Percentiles rank a stretch among this genome's conserved stretches.
phyloP scores from a whole-genome alignment of 2,797 vertebrate genomes.

The Myoxocephalus aenaeus region DNA sequence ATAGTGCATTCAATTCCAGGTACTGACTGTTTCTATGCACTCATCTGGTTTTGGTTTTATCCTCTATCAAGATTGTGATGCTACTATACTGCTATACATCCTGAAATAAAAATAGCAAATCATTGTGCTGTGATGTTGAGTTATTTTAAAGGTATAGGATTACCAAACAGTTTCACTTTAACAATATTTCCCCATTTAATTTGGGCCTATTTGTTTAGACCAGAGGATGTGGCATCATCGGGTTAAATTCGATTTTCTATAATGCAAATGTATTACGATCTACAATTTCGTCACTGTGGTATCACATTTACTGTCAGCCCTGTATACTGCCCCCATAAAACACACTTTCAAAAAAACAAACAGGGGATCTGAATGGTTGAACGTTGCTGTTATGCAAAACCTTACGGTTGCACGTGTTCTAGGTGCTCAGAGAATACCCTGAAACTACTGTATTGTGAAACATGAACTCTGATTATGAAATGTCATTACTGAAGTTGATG shows the following conservation, averaged over 20 bases:
- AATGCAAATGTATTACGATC: not conserved
- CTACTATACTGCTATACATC: not conserved
- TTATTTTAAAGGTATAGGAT: not conserved
- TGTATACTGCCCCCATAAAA: not conserved
- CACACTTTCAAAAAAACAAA: not conserved
- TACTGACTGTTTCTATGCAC: not conserved
- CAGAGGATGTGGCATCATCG: not conserved
- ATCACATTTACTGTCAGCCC: slow-evolving; percentile 1
- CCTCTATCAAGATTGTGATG: not conserved
- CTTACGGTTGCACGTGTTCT: slow-evolving; percentile 3
- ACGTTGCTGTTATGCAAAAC: slow-evolving; percentile 23
- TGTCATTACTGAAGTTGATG: slow-evolving; percentile 43
- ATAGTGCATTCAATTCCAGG: not conserved
- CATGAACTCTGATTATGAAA: slow-evolving; percentile 37
- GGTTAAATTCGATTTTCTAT: not conserved
- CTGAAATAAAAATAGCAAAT: not conserved
- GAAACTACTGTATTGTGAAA: slow-evolving; percentile 34
- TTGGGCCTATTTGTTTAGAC: not conserved
- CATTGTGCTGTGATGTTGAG: not conserved
- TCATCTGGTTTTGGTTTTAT: not conserved
- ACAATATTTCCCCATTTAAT: not conserved
- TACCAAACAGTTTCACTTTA: not conserved
- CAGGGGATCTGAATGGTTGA: slow-evolving; percentile 11
- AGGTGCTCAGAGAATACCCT: slow-evolving; percentile 1
- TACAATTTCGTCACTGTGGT: not conserved